These are phyloP conservation scores for Azemiops feae DNA, from an alignment of 2,113 vertebrate genomes.

Conservation along the genomic window DNA sequence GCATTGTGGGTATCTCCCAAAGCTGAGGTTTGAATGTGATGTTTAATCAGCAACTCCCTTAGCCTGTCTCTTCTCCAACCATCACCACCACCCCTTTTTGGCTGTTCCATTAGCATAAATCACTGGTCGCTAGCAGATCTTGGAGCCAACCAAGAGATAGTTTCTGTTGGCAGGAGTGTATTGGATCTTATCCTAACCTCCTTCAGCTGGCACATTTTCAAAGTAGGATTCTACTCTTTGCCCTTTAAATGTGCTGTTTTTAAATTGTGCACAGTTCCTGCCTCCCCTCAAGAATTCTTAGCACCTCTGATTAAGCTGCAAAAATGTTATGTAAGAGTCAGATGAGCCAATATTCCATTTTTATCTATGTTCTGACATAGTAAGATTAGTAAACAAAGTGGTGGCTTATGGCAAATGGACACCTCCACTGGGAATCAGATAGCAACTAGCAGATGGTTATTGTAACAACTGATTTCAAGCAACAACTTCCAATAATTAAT, in stretches of 20 bases:
- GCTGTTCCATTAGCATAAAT: neutral
- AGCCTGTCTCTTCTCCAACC: neutral
- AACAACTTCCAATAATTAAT: constrained; percentile 57
- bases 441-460: constrained; percentile 41
- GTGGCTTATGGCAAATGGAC: constrained; percentile 36
- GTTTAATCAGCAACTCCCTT: neutral
- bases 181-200: neutral
- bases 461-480: constrained; percentile 38
- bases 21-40: neutral
- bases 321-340: constrained; percentile 20
- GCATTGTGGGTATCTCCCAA: neutral
- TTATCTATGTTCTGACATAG: constrained; percentile 33
- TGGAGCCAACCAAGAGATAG: neutral
- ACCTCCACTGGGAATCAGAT: constrained; percentile 42
- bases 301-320: neutral
- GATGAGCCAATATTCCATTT: constrained; percentile 38
- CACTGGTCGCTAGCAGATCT: neutral
- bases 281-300: neutral
- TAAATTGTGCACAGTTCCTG: neutral
- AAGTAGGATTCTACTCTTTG: neutral
- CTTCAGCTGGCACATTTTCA: neutral
- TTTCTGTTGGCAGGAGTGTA: neutral
- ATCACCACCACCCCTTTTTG: neutral
- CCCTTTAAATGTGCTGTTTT: neutral
- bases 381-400: constrained; percentile 26